Conservation (phyloP, 2,113 vertebrate species). For the Myrmecophaga tridactyla region DNA sequence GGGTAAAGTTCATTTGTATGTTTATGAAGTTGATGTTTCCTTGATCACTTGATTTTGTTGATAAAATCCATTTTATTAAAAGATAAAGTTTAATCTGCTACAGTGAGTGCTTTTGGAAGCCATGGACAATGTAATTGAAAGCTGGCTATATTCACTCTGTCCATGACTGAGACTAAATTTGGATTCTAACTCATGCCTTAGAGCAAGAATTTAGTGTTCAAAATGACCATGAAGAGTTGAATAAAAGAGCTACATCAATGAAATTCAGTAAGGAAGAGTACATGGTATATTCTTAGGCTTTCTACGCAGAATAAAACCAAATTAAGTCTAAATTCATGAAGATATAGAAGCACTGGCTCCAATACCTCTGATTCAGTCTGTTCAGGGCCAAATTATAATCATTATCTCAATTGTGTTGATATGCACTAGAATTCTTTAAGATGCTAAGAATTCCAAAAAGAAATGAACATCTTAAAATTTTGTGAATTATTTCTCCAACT, state of each 20-base stretch:
- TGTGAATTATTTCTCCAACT: not conserved
- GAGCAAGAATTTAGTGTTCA: not conserved
- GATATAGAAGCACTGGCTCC: not conserved
- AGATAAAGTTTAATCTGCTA: conserved; percentile 45
- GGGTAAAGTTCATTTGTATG: not conserved
- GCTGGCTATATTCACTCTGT: not conserved
- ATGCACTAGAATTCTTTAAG: not conserved
- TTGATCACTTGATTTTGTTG: conserved; percentile 40
- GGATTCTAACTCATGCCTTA: not conserved
- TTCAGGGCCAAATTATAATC: not conserved
- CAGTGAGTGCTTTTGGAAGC: not conserved
- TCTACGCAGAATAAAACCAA: conserved; percentile 1
- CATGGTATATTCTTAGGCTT: not conserved
- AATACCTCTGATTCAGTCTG: not conserved
- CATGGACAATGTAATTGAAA: conserved; percentile 27
- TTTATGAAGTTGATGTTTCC: conserved; percentile 53
- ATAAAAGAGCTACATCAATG: not conserved
- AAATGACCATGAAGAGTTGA: conserved; percentile 3
- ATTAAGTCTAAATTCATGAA: not conserved
- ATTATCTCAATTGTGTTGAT: not conserved
- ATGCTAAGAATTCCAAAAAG: conserved; percentile 24
- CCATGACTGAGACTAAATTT: conserved; percentile 10
- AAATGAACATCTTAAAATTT: not conserved
- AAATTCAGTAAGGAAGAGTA: not conserved
- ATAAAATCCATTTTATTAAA: conserved; percentile 46